phyloP scores from a whole-genome alignment of 2,888 invertebrate species.

The Lochmaea capreae region DNA sequence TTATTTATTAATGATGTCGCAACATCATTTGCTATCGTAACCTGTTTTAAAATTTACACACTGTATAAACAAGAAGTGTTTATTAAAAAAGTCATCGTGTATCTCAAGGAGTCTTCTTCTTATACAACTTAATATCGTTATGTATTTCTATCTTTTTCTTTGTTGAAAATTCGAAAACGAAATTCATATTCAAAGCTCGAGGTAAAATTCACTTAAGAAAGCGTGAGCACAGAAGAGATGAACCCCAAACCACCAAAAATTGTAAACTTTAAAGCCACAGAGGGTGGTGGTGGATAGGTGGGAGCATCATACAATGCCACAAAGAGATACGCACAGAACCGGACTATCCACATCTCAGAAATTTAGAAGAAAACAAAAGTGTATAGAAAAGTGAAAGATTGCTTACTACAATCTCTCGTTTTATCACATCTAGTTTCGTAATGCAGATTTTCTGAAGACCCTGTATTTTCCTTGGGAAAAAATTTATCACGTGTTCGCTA shows the following conservation, averaged over 20 bases:
- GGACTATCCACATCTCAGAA: background rate
- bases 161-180: slow-evolving; percentile 7
- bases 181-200: slow-evolving; percentile 42
- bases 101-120: background rate
- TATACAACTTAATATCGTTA: background rate
- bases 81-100: too few relatives aligned
- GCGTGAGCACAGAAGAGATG: slow-evolving; percentile 40
- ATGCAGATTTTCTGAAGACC: too few relatives aligned
- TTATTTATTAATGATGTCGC: too few relatives aligned
- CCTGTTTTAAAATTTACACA: too few relatives aligned
- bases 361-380: background rate
- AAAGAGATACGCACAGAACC: background rate
- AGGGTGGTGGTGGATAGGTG: slow-evolving; percentile 34
- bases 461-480: too few relatives aligned
- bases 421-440: too few relatives aligned
- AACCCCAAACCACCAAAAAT: slow-evolving; percentile 42
- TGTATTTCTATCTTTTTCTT: background rate
- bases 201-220: slow-evolving; percentile 49
- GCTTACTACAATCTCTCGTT: background rate
- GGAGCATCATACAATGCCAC: slow-evolving; percentile 7
- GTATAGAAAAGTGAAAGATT: background rate
- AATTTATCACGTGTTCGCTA: too few relatives aligned
- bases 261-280: slow-evolving; percentile 43
- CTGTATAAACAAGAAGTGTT: too few relatives aligned
- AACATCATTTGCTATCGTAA: too few relatives aligned